Evolutionary conservation across 2,113 vertebrate genomes (phyloP), one percentile per base, ranked within the genome.

Genomic region (Stomatorhinus ivindoensis): DNA sequence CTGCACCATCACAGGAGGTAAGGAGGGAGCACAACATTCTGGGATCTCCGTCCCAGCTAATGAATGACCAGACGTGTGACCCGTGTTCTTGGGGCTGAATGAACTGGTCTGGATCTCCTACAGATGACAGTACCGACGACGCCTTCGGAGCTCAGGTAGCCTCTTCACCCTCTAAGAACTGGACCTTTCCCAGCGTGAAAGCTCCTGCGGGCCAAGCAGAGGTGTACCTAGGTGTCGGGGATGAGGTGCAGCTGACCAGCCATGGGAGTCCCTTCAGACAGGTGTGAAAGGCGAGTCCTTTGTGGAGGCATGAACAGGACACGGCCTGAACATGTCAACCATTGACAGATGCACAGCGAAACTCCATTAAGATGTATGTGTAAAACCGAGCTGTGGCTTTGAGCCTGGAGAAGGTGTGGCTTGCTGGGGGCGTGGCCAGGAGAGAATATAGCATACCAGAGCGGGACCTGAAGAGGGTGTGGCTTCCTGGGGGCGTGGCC

Each of bases 141-240:
- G 83, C 90, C 51, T 93, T 91, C 0, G 93, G 93, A 87, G 88
- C 91, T 0, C 93, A 94, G 87, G 87, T 95, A 91, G 93, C 93
- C 5, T 93, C 94, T 2, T 93, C 93, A 5, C 94, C 93, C 89
- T 93, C 96, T 80, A 98, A 97, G 94, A 97, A 97, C 80, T 98
- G 97, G 97, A 98, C 97, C 39, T 97, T 98, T 94, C 97, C 97
- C 89, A 97, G 96, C 50, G 93, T 96, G 88, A 97, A 96, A 94
- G 94, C 95, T 9, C 94, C 95, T 0, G 82, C 92, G 2, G 95
- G 93, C 0, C 91, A 96, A 10, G 89, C 95, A 0, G 97, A 98
- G 91, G 95, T 96, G 50, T 98, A 97, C 92, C 93, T 97, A 35
- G 73, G 73, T 19, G 73, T 80, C 15, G 17, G 73, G 31, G 73